phyloP scores from a whole-genome alignment of 2,888 invertebrate genomes.

The Cephus spinipes region DNA sequence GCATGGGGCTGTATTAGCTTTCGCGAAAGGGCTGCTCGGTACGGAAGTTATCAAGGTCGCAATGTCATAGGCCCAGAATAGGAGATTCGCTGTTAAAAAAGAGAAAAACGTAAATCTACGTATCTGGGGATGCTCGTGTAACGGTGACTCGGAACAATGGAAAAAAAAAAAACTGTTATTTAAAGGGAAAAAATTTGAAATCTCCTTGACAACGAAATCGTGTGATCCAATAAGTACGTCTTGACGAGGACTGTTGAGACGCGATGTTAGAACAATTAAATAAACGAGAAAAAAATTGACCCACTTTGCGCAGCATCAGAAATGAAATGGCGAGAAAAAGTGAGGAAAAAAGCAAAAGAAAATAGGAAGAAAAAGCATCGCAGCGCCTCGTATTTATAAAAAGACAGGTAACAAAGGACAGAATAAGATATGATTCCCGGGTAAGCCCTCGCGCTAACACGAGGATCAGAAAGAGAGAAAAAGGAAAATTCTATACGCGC shows the following conservation, averaged over 20 bases:
- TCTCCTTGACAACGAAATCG: background rate
- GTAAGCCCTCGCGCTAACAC: background rate
- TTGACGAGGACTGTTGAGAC: too few species aligned
- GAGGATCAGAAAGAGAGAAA: background rate
- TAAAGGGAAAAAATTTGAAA: background rate
- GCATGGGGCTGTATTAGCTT: background rate
- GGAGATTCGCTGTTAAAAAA: background rate
- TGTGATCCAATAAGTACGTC: background rate
- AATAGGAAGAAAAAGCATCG: background rate
- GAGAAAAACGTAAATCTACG: background rate
- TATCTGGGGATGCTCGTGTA: background rate
- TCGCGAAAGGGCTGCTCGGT: background rate
- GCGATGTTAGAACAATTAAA: background rate
- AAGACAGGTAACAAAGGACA: too few species aligned
- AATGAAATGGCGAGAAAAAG: slow-evolving; percentile 6
- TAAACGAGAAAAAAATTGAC: background rate
- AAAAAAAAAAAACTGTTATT: too few species aligned
- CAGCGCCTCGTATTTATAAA: too few species aligned
- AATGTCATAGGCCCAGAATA: background rate
- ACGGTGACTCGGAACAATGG: background rate
- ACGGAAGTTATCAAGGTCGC: background rate
- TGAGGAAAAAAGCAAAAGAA: slow-evolving; percentile 1
- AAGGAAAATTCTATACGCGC: slow-evolving; percentile 10
- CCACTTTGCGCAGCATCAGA: background rate
- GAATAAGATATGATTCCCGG: too few species aligned